Base-by-base conservation (phyloP, 2,113 vertebrate species). In the Tachysurus fulvidraco region DNA sequence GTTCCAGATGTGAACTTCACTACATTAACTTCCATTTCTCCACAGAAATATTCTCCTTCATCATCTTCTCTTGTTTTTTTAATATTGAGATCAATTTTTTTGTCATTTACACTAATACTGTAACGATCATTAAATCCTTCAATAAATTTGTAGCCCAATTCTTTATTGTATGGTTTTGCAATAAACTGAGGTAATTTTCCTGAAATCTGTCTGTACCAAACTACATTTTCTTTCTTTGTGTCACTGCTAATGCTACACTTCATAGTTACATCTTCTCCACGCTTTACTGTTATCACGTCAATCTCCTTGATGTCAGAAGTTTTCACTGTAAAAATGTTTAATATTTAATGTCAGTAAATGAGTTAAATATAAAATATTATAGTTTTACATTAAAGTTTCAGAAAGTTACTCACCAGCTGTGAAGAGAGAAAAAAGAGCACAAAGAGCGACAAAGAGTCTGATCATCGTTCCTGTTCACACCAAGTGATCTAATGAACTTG, bases 131-230 rank as follows among this genome's bases (percentile, higher is more conserved):
- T 25, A 62, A 59, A 23, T 46, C 2, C n/a, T n/a, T n/a, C n/a
- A n/a, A n/a, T n/a, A 60, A 81, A 81, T 41, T 4, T 44, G 30
- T 46, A 30, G 46, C 60, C 5, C n/a, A 23, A 16, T 67, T 50
- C 2, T 17, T n/a, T n/a, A n/a, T n/a, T 50, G 44, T 21, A 46
- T 0, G 1, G 1, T 67, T n/a, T 83, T 8, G 16, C 62, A 3
- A 83, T 5, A 67, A 7, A 30, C 81, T 54, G 81, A 83, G 81
- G 81, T 13, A 83, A 17, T 16, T 67, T 67, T 67, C 62, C 59
- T 10, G 17, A 65, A 65, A 59, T 64, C 81, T 65, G 62, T 23
- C 52, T 83, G 50, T 83, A 83, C 82, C 82, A 83, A 54, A 55
- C 46, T 30, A 71, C 5, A 23, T 14, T 41, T n/a, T 17, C 13